Evolutionary conservation across 2,797 vertebrate species (phyloP), one percentile per base, ranked within the genome.

Genomic region (Phoxinus dragarum): DNA sequence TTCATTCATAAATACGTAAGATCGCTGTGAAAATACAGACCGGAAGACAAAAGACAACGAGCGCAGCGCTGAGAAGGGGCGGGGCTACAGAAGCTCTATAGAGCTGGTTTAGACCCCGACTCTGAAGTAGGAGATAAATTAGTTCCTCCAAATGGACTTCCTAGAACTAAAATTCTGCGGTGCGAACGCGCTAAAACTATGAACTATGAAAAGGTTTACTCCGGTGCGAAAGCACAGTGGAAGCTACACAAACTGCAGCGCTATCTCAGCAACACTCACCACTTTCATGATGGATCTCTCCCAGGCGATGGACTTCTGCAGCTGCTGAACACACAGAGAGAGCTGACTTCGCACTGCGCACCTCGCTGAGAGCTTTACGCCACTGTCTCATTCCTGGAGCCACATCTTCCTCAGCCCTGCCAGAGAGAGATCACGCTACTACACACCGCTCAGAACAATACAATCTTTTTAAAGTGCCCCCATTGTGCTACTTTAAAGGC

Each of bases 241-340:
- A 17, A 17, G 12, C 68, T 3, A 6, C 38, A 71, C 5, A 7
- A n/a, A 6, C 38, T 71, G 38, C 69, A 44, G 69, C 23, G 27
- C 14, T 61, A 14, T 66, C 34, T 34, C 42, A 8, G 6, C 12
- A 3, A n/a, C 91, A 95, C 96, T 96, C 93, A 97, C 97, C 94
- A 97, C 97, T 96, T 97, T 97, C 96, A 97, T 97, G 94, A 97
- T 97, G 89, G 96, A 97, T 93, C 96, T 97, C 93, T 97, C 96
- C 97, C 97, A 97, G 80, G 96, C 96, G 91, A 97, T 97, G 88
- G 96, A 96, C 92, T 96, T 96, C 93, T 97, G 96, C 89, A 97
- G 93, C 89, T 97, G 96, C 94, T 97, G 97, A 90, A 97, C 91
- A 92, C 97, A 97, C 89, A 97, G 95, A 80, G 96, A 95, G 90